Percentiles rank a stretch among this genome's conserved stretches.
Conservation (phyloP, 1,140 invertebrate species). For the Cardiocondyla obscurior region DNA sequence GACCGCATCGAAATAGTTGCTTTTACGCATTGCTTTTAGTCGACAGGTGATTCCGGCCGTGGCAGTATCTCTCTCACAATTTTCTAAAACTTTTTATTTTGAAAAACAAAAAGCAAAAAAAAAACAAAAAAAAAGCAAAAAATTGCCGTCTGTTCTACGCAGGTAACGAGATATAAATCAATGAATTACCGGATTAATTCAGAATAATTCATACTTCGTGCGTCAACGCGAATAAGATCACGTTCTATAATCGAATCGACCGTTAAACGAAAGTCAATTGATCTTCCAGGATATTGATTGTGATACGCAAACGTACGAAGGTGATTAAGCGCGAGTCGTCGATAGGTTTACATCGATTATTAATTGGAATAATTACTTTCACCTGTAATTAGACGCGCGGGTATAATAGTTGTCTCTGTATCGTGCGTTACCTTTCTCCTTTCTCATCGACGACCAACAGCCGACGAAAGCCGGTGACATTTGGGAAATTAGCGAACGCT, state of each 20-base stretch:
- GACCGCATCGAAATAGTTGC: constrained; percentile 44
- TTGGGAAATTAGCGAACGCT: constrained; percentile 69
- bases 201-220: background rate
- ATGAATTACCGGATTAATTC: background rate
- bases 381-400: too few relatives aligned
- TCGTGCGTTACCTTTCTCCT: background rate
- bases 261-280: too few relatives aligned
- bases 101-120: constrained; percentile 5
- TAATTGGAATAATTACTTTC: too few relatives aligned
- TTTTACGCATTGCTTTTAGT: constrained; percentile 52
- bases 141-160: too few relatives aligned
- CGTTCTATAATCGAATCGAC: too few relatives aligned
- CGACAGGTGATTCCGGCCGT: constrained; percentile 11
- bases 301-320: too few relatives aligned
- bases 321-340: too few relatives aligned
- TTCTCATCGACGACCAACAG: too few relatives aligned
- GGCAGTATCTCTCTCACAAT: background rate
- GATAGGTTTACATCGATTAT: too few relatives aligned
- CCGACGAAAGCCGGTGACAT: constrained; percentile 30
- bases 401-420: too few relatives aligned
- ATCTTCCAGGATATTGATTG: constrained; percentile 15
- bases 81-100: constrained; percentile 32
- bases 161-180: too few relatives aligned
- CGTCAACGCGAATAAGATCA: background rate
- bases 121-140: constrained; percentile 8